Percentiles rank a stretch among this genome's conserved stretches.
These are phyloP conservation scores for Arion vulgaris DNA, from an alignment of 1,140 invertebrate genomes.

Conservation along the genomic window DNA sequence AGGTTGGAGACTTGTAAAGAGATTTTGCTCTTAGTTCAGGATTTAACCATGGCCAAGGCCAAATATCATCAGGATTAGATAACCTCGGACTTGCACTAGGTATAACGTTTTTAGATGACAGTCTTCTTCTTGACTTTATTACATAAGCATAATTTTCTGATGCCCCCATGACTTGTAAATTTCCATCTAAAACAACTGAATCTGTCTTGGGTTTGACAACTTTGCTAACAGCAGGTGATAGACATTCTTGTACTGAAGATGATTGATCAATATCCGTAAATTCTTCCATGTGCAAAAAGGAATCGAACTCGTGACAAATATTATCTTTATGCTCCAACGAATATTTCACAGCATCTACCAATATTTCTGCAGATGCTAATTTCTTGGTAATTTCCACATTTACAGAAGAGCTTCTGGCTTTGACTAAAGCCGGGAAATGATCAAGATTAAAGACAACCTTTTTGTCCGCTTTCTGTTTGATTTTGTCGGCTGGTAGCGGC, in stretches of 20 bases:
- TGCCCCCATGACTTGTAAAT: not conserved
- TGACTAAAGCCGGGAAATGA: not conserved
- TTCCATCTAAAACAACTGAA: not conserved
- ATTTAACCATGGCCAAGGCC: slow-evolving; percentile 31
- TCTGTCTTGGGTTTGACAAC: not conserved
- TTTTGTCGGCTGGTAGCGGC: not conserved
- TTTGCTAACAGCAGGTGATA: no score
- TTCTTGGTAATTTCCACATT: not conserved
- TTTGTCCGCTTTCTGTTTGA: not conserved
- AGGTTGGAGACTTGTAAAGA: not conserved
- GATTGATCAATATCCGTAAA: not conserved
- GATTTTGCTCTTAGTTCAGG: not conserved
- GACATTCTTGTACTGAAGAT: no score
- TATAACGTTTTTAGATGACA: not conserved
- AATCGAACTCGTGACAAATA: not conserved
- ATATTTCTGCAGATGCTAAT: not conserved
- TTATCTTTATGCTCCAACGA: not conserved
- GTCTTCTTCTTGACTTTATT: not conserved
- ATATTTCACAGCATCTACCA: not conserved
- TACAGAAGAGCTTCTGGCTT: not conserved
- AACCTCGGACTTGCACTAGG: not conserved
- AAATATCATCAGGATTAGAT: not conserved
- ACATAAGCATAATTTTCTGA: not conserved
- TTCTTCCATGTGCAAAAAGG: not conserved
- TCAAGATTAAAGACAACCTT: not conserved